phyloP scores from a whole-genome alignment of 2,888 invertebrate genomes.

The Tetragonula carbonaria region DNA sequence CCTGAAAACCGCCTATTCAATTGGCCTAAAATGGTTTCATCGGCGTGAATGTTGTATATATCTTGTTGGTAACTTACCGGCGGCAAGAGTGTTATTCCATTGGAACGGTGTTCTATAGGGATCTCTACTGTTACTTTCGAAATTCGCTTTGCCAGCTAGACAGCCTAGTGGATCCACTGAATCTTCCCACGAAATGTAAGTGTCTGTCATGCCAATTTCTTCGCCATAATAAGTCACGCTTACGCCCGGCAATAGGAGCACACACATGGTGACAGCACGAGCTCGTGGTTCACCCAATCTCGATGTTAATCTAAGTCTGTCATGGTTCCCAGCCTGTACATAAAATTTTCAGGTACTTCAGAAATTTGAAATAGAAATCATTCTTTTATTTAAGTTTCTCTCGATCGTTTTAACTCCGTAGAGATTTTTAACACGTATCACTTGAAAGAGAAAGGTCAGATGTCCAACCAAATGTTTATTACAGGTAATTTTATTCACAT shows the following conservation, averaged over 20 bases:
- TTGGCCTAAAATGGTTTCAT: neutral
- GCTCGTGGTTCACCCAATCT: constrained; percentile 88
- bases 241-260: constrained; percentile 90
- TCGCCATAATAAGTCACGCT: constrained; percentile 92
- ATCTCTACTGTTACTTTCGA: constrained; percentile 87
- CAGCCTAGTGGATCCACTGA: constrained; percentile 87
- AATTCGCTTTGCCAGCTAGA: constrained; percentile 86
- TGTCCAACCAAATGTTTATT: neutral
- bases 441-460: no score
- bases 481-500: no score
- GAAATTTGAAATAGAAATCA: neutral
- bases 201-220: constrained; percentile 90
- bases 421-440: neutral
- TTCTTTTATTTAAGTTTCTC: no score
- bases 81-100: constrained; percentile 88
- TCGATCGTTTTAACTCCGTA: no score
- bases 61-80: constrained; percentile 84
- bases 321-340: constrained; percentile 91
- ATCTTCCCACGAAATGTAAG: constrained; percentile 86
- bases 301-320: constrained; percentile 88
- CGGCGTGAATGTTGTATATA: neutral
- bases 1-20: no score
- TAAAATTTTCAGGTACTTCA: neutral
- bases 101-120: constrained; percentile 92
- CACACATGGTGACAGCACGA: constrained; percentile 91